phyloP scores from a whole-genome alignment of 2,888 invertebrate genomes.

The Tachystola acroxantha region DNA sequence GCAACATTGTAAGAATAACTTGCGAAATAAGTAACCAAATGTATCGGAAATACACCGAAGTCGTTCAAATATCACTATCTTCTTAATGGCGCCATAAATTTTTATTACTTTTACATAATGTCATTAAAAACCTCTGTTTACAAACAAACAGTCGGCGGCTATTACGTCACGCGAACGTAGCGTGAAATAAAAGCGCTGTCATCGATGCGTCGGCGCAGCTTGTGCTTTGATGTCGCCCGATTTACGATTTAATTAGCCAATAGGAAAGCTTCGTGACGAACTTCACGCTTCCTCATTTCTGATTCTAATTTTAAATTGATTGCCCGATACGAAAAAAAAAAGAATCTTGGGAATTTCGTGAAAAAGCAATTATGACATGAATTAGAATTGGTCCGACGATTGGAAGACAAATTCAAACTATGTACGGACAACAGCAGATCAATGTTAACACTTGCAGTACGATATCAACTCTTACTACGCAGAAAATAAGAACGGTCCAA shows the following conservation, averaged over 20 bases:
- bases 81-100: background rate
- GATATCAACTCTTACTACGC: no score
- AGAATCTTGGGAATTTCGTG: no score
- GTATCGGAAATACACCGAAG: no score
- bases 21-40: no score
- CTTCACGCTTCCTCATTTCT: conserved; percentile 17
- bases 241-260: conserved; percentile 6
- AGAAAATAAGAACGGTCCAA: no score
- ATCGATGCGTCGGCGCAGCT: conserved; percentile 1
- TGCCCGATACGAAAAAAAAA: no score
- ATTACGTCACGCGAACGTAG: conserved; percentile 6
- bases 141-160: conserved; percentile 2
- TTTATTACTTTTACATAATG: background rate
- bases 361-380: no score
- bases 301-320: conserved; percentile 17
- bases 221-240: conserved; percentile 7
- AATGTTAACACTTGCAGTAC: no score
- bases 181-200: conserved; percentile 1
- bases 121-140: conserved; percentile 5
- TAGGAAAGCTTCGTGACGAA: conserved; percentile 12
- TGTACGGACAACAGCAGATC: no score
- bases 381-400: no score
- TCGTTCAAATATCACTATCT: background rate
- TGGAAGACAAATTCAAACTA: no score
- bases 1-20: no score